Evolutionary conservation across 2,113 vertebrate genomes (phyloP).

Genomic region (Emydocephalus ijimae): DNA sequence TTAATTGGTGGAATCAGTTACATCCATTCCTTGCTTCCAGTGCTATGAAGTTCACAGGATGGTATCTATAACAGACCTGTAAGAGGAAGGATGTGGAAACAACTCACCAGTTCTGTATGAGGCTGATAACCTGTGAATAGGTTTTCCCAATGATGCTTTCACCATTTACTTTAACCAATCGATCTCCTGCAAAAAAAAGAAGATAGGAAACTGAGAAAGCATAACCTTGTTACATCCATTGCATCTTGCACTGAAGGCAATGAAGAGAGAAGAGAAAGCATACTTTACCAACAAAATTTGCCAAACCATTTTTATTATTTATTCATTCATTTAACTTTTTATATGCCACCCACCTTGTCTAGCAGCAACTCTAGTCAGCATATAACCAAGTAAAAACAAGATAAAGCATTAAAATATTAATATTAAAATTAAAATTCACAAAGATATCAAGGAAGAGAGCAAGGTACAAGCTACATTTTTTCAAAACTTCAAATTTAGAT

Average conservation of each 20-base stretch:
- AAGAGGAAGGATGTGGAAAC: not conserved
- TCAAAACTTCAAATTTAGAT: not conserved
- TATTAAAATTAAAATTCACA: not conserved
- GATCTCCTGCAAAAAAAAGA: constrained; percentile 77
- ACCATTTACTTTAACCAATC: constrained; percentile 94
- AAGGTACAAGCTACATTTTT: not conserved
- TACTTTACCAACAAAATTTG: not conserved
- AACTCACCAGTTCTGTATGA: constrained; percentile 95
- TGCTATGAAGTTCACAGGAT: not conserved
- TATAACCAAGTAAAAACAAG: not conserved
- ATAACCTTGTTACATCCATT: not conserved
- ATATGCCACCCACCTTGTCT: not conserved
- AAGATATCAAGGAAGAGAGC: not conserved
- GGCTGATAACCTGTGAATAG: constrained; percentile 94
- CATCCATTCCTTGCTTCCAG: not conserved
- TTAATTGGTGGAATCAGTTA: not conserved
- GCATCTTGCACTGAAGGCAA: not conserved
- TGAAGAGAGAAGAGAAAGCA: not conserved
- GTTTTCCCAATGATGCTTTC: constrained; percentile 94
- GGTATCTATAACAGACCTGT: not conserved
- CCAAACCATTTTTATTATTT: not conserved
- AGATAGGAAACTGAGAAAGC: not conserved
- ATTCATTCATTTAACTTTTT: not conserved
- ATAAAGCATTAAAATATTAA: not conserved
- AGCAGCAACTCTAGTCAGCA: not conserved